Percentiles rank a stretch among this genome's conserved stretches.
Evolutionary conservation across 2,797 vertebrate species (phyloP).

Genomic region (Phataginus tetradactyla): DNA sequence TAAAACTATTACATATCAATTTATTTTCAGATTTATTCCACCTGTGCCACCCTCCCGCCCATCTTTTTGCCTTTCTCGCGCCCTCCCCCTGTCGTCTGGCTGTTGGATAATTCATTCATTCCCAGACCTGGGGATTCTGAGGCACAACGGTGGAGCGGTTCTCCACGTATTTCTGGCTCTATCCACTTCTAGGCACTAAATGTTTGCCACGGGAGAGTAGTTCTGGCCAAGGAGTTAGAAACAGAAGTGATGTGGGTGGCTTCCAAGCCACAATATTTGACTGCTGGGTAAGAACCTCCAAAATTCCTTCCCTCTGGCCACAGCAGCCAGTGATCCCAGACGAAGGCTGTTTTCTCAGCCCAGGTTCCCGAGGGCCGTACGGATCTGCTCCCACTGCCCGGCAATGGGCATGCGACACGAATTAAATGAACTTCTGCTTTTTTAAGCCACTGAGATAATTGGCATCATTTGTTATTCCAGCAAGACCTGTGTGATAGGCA

Average conservation of each 20-base stretch:
- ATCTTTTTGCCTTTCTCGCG: background rate
- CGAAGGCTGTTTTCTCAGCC: background rate
- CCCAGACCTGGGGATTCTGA: background rate
- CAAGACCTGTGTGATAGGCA: background rate
- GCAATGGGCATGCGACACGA: background rate
- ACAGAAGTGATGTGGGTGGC: background rate
- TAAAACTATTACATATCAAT: background rate
- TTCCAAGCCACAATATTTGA: background rate
- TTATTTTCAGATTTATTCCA: background rate
- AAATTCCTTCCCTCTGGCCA: background rate
- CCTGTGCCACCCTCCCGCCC: background rate
- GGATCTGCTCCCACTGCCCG: background rate
- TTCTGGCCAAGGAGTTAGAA: background rate
- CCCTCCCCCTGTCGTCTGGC: background rate
- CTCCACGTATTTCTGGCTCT: background rate
- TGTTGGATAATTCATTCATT: background rate
- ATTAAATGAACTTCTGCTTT: background rate
- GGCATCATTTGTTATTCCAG: background rate
- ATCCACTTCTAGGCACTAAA: background rate
- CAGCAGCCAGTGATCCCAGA: background rate
- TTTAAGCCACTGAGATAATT: background rate
- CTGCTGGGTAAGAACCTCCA: background rate
- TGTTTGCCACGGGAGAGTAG: background rate
- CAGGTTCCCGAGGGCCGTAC: background rate
- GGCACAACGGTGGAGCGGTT: accelerated